Evolutionary conservation across 2,888 invertebrate genomes (phyloP).

Genomic region (Ophioninae sp.): DNA sequence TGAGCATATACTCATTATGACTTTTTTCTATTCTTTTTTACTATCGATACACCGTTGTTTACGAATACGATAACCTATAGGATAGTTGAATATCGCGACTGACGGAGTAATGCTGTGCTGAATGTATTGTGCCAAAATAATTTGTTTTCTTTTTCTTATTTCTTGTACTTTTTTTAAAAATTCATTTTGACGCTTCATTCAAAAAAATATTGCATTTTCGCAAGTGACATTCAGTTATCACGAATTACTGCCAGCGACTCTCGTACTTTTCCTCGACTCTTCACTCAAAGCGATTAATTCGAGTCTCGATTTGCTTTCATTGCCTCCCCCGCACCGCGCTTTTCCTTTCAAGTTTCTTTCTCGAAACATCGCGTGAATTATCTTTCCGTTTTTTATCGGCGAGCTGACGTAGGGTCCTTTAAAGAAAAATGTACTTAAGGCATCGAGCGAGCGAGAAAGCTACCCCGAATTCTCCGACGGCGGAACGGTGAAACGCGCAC

Average conservation of each 20-base stretch:
- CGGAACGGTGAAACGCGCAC: background rate
- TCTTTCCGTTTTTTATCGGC: conserved; percentile 22
- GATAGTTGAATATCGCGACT: conserved; percentile 72
- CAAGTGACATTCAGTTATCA: conserved; percentile 29
- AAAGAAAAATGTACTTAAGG: background rate
- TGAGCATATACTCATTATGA: conserved; percentile 55
- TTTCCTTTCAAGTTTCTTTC: background rate
- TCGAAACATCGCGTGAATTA: background rate
- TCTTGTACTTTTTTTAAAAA: conserved; percentile 61
- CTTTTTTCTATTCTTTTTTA: conserved; percentile 33
- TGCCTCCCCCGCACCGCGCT: background rate
- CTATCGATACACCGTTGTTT: conserved; percentile 52
- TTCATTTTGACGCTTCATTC: background rate
- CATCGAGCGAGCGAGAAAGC: background rate
- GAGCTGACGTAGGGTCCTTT: conserved; percentile 30
- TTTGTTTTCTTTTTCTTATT: conserved; percentile 36
- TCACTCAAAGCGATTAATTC: conserved; percentile 13
- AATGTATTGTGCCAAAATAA: conserved; percentile 79
- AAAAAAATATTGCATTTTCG: conserved; percentile 2
- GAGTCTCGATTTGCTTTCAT: background rate
- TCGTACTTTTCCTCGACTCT: background rate
- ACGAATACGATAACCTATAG: conserved; percentile 71
- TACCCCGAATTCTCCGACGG: background rate
- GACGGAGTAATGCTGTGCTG: conserved; percentile 74
- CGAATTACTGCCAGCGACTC: conserved; percentile 2